Conservation (phyloP, 2,113 vertebrate species). For the Morone saxatilis region DNA sequence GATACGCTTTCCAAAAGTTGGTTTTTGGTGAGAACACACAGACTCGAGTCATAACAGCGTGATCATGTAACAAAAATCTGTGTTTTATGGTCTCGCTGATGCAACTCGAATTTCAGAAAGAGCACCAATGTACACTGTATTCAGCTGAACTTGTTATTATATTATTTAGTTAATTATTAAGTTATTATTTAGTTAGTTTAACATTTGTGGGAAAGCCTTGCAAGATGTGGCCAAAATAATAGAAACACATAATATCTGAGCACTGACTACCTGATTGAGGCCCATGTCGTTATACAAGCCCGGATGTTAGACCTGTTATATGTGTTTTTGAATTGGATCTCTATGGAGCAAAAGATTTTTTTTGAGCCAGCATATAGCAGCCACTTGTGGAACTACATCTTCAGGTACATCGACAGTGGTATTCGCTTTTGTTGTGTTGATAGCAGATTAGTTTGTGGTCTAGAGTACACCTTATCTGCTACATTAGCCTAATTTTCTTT, state of each 20-base stretch:
- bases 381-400: not conserved
- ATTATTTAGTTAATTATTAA: slow-evolving; percentile 2
- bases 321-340: not conserved
- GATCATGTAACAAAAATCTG: slow-evolving; percentile 24
- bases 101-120: slow-evolving; percentile 20
- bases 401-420: not conserved
- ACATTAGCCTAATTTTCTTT: not conserved
- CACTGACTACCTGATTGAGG: not conserved
- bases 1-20: slow-evolving; percentile 38
- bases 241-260: not conserved
- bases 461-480: not conserved
- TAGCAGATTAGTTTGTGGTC: not conserved
- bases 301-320: not conserved
- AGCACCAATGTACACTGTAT: not conserved
- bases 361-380: not conserved
- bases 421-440: not conserved
- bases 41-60: slow-evolving; percentile 12
- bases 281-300: not conserved
- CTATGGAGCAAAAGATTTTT: not conserved
- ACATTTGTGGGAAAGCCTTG: not conserved
- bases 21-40: slow-evolving; percentile 43
- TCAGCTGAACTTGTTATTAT: not conserved
- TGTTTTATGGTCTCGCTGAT: slow-evolving; percentile 19
- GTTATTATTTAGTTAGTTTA: not conserved
- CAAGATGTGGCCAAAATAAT: slow-evolving; percentile 11